These are phyloP conservation scores for Cistogaster globosa DNA, from an alignment of 2,888 invertebrate species.

Conservation along the genomic window DNA sequence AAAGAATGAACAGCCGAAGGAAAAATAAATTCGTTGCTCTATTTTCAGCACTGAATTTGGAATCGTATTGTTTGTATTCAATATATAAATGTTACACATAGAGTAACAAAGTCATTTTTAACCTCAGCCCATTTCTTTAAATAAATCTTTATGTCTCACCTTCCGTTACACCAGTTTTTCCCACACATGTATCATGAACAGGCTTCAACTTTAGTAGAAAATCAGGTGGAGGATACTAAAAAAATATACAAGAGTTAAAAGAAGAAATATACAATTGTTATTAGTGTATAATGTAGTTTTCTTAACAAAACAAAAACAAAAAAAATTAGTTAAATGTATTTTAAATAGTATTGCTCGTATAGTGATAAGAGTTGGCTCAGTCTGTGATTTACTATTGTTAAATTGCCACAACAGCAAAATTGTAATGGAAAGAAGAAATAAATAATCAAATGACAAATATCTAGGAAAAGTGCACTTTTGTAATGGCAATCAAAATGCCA, in stretches of 20 bases:
- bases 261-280: neutral
- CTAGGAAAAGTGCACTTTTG: conserved; percentile 36
- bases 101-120: too few species aligned
- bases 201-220: conserved; percentile 75
- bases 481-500: too few species aligned
- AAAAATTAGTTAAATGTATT: neutral
- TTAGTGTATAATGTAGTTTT: conserved; percentile 26
- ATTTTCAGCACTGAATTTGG: too few species aligned
- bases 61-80: too few species aligned
- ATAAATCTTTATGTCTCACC: conserved; percentile 72
- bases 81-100: too few species aligned
- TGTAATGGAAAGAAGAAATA: conserved; percentile 11
- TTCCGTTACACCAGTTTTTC: conserved; percentile 78
- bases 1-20: too few species aligned
- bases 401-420: conserved; percentile 30
- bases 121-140: too few species aligned
- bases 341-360: too few species aligned
- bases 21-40: too few species aligned
- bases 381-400: too few species aligned
- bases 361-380: too few species aligned
- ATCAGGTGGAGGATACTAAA: conserved; percentile 78
- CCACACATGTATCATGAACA: conserved; percentile 76
- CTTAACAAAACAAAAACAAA: too few species aligned
- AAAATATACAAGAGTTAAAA: conserved; percentile 40
- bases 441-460: neutral